Conservation (phyloP, 2,797 vertebrate genomes). For the Phyllotis vaccarum region DNA sequence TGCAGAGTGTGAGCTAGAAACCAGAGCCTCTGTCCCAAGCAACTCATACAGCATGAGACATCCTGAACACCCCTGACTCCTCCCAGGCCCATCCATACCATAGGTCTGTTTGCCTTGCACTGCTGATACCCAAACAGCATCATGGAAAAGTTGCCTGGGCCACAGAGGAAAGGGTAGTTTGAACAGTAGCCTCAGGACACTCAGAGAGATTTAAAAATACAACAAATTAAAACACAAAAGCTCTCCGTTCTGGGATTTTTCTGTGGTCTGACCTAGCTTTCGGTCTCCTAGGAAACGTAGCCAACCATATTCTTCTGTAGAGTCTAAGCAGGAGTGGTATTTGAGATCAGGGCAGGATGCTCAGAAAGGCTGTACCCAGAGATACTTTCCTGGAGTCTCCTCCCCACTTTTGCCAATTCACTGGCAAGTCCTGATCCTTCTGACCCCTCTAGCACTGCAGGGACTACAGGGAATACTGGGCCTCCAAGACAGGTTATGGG, state of each 20-base stretch:
- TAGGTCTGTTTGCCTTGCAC: background rate
- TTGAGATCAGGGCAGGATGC: background rate
- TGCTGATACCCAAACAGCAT: background rate
- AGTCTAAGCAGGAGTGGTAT: background rate
- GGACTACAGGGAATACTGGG: background rate
- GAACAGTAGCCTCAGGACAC: background rate
- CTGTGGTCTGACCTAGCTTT: conserved; percentile 1
- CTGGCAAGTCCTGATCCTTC: background rate
- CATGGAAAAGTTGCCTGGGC: background rate
- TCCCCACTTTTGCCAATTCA: background rate
- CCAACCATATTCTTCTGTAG: background rate
- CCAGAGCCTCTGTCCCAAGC: background rate
- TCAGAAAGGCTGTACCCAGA: background rate
- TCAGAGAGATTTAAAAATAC: background rate
- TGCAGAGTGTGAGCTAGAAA: background rate
- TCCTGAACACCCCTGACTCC: background rate
- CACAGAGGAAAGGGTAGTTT: background rate
- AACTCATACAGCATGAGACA: background rate
- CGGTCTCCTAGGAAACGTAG: conserved; percentile 57
- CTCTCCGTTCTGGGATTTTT: background rate
- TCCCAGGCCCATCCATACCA: background rate
- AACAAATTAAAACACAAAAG: background rate
- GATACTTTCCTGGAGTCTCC: background rate
- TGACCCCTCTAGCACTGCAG: background rate
- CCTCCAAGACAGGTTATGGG: background rate